Evolutionary conservation across 2,113 vertebrate species (phyloP), one percentile per base, ranked within the genome.

Genomic region (Saguinus midas): DNA sequence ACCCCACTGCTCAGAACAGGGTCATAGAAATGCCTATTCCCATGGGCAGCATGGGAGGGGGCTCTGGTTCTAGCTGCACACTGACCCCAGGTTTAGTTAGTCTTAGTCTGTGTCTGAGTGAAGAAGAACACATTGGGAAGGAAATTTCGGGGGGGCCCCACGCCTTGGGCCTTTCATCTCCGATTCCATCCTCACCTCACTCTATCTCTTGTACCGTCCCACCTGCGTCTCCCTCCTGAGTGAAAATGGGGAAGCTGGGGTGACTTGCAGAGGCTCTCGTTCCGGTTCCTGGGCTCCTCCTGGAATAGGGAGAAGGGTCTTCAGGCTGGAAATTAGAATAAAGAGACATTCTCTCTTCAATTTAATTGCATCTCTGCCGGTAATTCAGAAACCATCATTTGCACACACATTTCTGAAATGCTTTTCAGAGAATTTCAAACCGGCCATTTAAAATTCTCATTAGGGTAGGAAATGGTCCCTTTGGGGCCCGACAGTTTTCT

Each of bases 391-490:
- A 27, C 76, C 81, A 57, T 92, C 83, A 85, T 92, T 80, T 79
- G 91, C 87, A 25, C 84, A 68, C 76, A 37, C 50, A 0, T 82
- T 96, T 96, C 96, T 81, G 85, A 84, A 92, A 94, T 68, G 81
- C 25, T 91, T 95, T 97, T 87, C 78, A 85, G 86, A 96, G 92
- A 92, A 92, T 97, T 97, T 78, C 75, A 95, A 97, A 95, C 66
- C 32, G 14, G 0, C 87, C 95, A 88, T 93, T 96, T 95, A 96
- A 94, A 93, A 96, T 92, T 90, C 96, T 98, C 96, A 97, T 97
- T 97, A 96, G 6, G 40, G 86, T 23, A 70, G 76, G 32, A 95
- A 97, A 96, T 45, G 83, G 94, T 84, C 76, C 96, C 96, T 96
- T 29, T 72, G 91, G 95, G 12, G 32, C 13, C 87, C 90, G 0